These are phyloP conservation scores for Vanessa atalanta DNA, from an alignment of 1,140 invertebrate genomes.

Conservation along the genomic window DNA sequence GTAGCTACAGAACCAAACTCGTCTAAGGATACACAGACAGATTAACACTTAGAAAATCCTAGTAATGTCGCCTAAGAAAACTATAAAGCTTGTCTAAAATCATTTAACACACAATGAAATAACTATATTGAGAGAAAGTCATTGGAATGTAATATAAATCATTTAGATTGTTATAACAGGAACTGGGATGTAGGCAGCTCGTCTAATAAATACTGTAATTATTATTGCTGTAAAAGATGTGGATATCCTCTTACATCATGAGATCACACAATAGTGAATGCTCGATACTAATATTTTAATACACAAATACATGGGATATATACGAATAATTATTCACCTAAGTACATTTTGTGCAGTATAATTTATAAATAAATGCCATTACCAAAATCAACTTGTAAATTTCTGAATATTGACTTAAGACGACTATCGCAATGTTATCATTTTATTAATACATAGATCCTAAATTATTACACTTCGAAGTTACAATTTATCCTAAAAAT, in stretches of 20 bases:
- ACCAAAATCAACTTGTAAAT: conserved; percentile 63
- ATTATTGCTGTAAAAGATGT: conserved; percentile 9
- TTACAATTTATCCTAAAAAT: conserved; percentile 65
- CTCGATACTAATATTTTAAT: conserved; percentile 45
- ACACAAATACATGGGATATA: conserved; percentile 51
- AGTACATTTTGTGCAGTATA: conserved; percentile 79
- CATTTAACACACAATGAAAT: conserved; percentile 62
- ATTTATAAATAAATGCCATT: conserved; percentile 72
- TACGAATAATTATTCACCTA: conserved; percentile 54
- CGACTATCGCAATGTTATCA: conserved; percentile 59
- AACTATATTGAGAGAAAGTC: conserved; percentile 59
- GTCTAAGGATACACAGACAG: conserved; percentile 58
- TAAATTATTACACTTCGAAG: conserved; percentile 57
- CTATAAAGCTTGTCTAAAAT: conserved; percentile 57
- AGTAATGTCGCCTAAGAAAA: conserved; percentile 58
- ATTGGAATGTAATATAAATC: conserved; percentile 74
- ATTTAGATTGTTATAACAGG: conserved; percentile 50
- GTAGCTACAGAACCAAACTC: conserved; percentile 63
- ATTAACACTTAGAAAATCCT: conserved; percentile 65
- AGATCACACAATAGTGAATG: conserved; percentile 72
- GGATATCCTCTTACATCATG: conserved; percentile 43
- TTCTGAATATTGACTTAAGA: conserved; percentile 54
- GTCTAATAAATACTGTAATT: conserved; percentile 47
- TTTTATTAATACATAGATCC: conserved; percentile 57
- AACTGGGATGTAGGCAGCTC: conserved; percentile 45